Evolutionary conservation across 2,113 vertebrate genomes (phyloP).

Genomic region (Anarhynchus alexandrinus): DNA sequence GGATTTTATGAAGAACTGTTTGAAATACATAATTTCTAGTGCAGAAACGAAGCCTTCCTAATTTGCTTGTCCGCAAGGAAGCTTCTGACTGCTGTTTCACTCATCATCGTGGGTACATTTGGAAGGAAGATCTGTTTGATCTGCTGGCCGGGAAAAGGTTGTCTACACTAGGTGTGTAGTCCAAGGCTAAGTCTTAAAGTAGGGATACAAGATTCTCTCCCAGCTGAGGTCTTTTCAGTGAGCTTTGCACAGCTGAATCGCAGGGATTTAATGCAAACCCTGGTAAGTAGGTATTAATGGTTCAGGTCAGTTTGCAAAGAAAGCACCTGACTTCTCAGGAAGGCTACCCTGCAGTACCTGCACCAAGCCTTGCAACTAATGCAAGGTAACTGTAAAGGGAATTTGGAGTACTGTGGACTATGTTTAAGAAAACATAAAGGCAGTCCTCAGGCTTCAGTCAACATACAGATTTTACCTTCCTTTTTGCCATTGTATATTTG

Average conservation of each 20-base stretch:
- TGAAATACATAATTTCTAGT: background rate
- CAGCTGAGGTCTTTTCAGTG: background rate
- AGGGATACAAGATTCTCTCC: background rate
- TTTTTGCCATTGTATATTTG: background rate
- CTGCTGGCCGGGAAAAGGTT: background rate
- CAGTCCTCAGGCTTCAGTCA: background rate
- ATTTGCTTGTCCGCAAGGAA: background rate
- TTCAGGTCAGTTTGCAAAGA: background rate
- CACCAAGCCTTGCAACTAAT: background rate
- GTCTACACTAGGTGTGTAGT: background rate
- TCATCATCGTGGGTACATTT: background rate
- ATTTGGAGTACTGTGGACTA: background rate
- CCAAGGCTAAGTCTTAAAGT: background rate
- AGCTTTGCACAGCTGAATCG: background rate
- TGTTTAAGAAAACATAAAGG: background rate
- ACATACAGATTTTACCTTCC: background rate
- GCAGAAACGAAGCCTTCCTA: background rate
- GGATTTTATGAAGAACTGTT: background rate
- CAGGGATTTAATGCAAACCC: background rate
- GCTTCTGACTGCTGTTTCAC: background rate
- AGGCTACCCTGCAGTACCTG: background rate
- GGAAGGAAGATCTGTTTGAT: background rate
- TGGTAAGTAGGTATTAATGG: background rate
- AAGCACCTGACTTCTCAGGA: background rate
- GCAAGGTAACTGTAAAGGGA: background rate